phyloP scores from a whole-genome alignment of 1,140 invertebrate species.

The Ruditapes philippinarum region DNA sequence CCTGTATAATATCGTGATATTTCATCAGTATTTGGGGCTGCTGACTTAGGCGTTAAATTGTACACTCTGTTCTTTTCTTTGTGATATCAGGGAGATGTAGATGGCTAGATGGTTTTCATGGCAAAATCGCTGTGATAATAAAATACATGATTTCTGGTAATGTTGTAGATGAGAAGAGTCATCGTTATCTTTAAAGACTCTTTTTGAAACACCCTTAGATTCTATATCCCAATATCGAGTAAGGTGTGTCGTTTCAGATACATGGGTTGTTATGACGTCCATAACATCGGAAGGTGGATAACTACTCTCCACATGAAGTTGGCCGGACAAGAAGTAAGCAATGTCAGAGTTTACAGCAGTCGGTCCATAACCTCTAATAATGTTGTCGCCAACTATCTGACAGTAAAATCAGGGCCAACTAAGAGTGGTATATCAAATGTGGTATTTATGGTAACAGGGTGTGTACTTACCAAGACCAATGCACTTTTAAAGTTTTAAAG shows the following conservation, averaged over 20 bases:
- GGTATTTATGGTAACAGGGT: neutral
- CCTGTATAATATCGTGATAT: no score
- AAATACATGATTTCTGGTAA: no score
- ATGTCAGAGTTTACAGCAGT: conserved; percentile 1
- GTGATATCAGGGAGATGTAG: no score
- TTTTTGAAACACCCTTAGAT: neutral
- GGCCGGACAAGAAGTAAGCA: neutral
- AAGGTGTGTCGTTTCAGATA: neutral
- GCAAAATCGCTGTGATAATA: no score
- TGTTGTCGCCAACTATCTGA: neutral
- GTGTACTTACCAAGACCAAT: no score
- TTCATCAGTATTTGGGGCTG: no score
- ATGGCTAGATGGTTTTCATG: no score
- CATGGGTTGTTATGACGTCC: conserved; percentile 6
- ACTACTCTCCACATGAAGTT: neutral
- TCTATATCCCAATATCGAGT: neutral
- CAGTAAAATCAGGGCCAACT: conserved; percentile 25
- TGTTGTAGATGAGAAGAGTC: no score
- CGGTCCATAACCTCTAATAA: neutral
- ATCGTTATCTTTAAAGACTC: neutral
- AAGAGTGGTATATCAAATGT: neutral
- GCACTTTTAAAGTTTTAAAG: no score
- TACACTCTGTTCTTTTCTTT: no score
- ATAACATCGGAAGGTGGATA: no score
- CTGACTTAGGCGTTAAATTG: no score